phyloP scores from a whole-genome alignment of 2,888 invertebrate genomes.

The Eurois occulta region DNA sequence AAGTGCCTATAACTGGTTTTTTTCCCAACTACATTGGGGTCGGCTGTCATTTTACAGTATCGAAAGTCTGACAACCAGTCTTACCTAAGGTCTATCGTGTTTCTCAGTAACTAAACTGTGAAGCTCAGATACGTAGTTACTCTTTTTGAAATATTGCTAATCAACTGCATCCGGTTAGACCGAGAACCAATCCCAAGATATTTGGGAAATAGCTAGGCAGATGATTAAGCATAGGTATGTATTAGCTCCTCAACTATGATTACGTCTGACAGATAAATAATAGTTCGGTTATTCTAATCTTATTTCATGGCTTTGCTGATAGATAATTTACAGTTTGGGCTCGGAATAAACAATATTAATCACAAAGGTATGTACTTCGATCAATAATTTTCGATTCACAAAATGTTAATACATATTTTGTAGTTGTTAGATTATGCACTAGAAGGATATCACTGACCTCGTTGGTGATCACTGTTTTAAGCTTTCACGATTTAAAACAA shows the following conservation, averaged over 20 bases:
- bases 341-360: constrained; percentile 1
- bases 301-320: background rate
- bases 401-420: background rate
- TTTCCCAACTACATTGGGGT: background rate
- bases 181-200: background rate
- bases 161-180: background rate
- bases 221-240: background rate
- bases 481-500: no score
- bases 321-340: background rate
- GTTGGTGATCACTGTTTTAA: no score
- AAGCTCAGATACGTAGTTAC: background rate
- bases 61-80: background rate
- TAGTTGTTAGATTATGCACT: background rate
- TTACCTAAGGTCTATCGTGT: background rate
- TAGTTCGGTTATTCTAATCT: background rate
- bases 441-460: no score
- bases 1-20: background rate
- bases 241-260: constrained; percentile 7
- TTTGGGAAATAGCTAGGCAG: background rate
- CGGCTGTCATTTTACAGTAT: background rate
- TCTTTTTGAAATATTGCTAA: background rate
- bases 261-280: background rate
- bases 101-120: background rate
- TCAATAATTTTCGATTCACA: background rate
- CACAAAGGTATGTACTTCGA: background rate